These are phyloP conservation scores for Microhierax caerulescens DNA, from an alignment of 2,797 vertebrate species.

Conservation along the genomic window DNA sequence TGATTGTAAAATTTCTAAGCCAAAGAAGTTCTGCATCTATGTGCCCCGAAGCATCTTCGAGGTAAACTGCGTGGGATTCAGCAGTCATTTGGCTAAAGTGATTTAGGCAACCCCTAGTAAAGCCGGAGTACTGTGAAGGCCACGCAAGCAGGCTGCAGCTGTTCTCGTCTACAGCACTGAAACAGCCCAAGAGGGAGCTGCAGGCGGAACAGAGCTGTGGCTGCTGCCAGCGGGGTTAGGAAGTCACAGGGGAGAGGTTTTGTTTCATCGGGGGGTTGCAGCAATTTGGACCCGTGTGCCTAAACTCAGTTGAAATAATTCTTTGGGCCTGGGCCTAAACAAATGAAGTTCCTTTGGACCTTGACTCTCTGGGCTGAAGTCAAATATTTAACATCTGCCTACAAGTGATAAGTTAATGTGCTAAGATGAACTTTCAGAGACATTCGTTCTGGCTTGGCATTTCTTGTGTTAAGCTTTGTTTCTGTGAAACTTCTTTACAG, in stretches of 20 bases:
- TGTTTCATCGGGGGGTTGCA: neutral
- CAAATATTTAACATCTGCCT: constrained; percentile 31
- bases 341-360: constrained; percentile 17
- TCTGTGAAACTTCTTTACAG: neutral
- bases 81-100: neutral
- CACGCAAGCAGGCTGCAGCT: fast-evolving
- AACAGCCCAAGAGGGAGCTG: neutral
- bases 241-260: neutral
- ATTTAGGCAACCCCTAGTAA: neutral
- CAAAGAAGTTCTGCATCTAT: fast-evolving
- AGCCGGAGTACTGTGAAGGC: fast-evolving
- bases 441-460: neutral
- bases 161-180: neutral
- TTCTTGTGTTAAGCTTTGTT: neutral
- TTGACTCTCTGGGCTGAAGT: constrained; percentile 1
- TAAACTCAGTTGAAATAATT: neutral
- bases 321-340: constrained; percentile 5
- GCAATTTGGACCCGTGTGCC: neutral
- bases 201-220: neutral
- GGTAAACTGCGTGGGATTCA: neutral
- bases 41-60: fast-evolving
- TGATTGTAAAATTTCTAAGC: neutral
- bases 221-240: neutral
- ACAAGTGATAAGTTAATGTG: neutral
- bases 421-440: neutral